phyloP scores from a whole-genome alignment of 2,113 vertebrate species.

The Vimba vimba region DNA sequence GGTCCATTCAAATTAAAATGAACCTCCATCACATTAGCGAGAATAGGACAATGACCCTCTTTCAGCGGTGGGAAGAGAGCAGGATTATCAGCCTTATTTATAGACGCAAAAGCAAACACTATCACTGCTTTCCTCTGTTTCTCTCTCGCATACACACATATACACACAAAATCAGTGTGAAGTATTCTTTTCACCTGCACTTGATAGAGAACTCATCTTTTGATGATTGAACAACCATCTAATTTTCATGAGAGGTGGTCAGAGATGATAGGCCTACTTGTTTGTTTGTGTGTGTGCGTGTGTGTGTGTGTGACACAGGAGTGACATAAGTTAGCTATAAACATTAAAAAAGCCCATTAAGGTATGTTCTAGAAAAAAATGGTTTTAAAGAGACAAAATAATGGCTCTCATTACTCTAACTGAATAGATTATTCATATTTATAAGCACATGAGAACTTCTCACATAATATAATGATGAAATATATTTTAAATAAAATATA shows the following conservation, averaged over 20 bases:
- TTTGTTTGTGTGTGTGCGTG: neutral
- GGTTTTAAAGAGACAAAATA: neutral
- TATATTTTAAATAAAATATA: neutral
- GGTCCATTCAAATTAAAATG: constrained; percentile 76
- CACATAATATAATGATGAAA: neutral
- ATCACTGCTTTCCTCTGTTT: constrained; percentile 50
- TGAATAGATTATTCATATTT: neutral
- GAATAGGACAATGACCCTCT: constrained; percentile 71
- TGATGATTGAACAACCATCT: constrained; percentile 1
- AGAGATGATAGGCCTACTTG: neutral
- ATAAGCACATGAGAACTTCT: neutral
- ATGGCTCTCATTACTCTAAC: neutral
- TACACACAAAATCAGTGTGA: neutral
- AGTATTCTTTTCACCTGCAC: neutral
- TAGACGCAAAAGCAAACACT: constrained; percentile 47
- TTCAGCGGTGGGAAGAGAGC: constrained; percentile 69
- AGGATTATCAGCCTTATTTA: constrained; percentile 66
- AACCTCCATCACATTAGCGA: constrained; percentile 73
- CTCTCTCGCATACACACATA: neutral
- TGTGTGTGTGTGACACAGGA: too few species aligned
- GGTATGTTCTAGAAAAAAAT: neutral
- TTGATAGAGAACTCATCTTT: neutral
- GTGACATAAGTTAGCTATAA: neutral
- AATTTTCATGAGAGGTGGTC: neutral
- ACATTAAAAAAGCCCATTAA: neutral